phyloP scores from a whole-genome alignment of 2,113 vertebrate genomes.

The Sinosuthora webbiana region DNA sequence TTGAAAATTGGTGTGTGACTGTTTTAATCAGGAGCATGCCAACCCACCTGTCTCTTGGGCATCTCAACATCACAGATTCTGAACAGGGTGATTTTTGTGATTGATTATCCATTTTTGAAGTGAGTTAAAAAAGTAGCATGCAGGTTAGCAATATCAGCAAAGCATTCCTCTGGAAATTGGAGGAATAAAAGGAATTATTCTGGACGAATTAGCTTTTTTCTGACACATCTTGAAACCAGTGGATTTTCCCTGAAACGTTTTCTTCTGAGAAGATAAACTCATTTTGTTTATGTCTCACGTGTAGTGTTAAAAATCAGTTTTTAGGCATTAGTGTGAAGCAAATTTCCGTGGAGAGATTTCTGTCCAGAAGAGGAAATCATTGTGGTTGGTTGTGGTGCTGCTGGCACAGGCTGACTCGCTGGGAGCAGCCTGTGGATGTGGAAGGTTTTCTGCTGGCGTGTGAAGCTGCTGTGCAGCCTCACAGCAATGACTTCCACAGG shows the following conservation, averaged over 20 bases:
- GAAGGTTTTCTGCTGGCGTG: not conserved
- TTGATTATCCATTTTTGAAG: not conserved
- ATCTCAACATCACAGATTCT: not conserved
- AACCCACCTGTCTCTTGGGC: not conserved
- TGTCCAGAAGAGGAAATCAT: not conserved
- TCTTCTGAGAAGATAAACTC: not conserved
- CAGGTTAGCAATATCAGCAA: not conserved
- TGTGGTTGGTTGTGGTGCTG: slow-evolving; percentile 22
- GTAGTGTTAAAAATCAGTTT: not conserved
- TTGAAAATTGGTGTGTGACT: not conserved
- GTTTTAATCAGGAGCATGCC: not conserved
- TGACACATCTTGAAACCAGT: not conserved
- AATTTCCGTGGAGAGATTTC: not conserved
- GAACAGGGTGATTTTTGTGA: not conserved
- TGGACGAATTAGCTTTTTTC: not conserved
- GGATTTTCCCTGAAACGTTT: not conserved
- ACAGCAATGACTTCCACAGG: not conserved
- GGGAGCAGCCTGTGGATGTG: not conserved
- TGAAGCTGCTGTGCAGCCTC: not conserved
- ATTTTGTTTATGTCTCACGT: not conserved
- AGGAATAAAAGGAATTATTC: not conserved
- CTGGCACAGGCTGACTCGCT: not conserved
- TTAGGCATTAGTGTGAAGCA: not conserved
- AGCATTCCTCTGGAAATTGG: not conserved
- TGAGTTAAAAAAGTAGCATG: not conserved